These are phyloP conservation scores for Orius insidiosus DNA, from an alignment of 1,140 invertebrate genomes.

Conservation along the genomic window DNA sequence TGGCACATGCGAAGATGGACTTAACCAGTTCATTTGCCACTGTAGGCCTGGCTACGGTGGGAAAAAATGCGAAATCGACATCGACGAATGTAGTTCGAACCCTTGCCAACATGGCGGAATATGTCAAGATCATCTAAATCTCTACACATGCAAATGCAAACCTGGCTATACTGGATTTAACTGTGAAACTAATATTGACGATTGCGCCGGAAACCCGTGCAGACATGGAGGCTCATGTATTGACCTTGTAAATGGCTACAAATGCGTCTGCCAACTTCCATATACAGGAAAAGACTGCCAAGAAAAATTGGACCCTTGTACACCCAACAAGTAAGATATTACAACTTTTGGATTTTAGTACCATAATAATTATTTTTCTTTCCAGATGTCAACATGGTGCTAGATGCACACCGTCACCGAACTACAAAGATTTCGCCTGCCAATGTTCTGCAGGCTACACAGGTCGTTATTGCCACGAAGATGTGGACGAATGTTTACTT, in stretches of 20 bases:
- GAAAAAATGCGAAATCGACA: conserved; percentile 71
- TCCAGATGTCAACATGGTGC: conserved; percentile 66
- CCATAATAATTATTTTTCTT: conserved; percentile 5
- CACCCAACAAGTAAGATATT: conserved; percentile 60
- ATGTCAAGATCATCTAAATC: conserved; percentile 65
- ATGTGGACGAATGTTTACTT: conserved; percentile 70
- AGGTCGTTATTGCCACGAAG: conserved; percentile 66
- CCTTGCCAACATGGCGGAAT: conserved; percentile 81
- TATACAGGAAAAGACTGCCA: conserved; percentile 68
- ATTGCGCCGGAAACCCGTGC: conserved; percentile 69
- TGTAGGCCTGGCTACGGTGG: conserved; percentile 72
- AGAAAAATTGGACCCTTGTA: conserved; percentile 69
- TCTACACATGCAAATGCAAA: conserved; percentile 68
- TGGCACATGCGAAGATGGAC: conserved; percentile 75
- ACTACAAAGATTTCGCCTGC: conserved; percentile 79
- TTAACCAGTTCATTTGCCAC: conserved; percentile 82
- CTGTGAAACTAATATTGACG: conserved; percentile 77
- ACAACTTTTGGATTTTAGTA: background rate
- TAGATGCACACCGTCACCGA: conserved; percentile 70
- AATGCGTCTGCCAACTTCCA: conserved; percentile 75
- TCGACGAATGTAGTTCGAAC: conserved; percentile 84
- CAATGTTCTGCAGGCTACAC: conserved; percentile 74
- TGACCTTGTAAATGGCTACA: conserved; percentile 72
- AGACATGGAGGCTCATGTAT: conserved; percentile 79
- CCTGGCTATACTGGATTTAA: conserved; percentile 80